Evolutionary conservation across 1,140 invertebrate genomes (phyloP), one percentile per base, ranked within the genome.

Genomic region (Orchesella cincta): DNA sequence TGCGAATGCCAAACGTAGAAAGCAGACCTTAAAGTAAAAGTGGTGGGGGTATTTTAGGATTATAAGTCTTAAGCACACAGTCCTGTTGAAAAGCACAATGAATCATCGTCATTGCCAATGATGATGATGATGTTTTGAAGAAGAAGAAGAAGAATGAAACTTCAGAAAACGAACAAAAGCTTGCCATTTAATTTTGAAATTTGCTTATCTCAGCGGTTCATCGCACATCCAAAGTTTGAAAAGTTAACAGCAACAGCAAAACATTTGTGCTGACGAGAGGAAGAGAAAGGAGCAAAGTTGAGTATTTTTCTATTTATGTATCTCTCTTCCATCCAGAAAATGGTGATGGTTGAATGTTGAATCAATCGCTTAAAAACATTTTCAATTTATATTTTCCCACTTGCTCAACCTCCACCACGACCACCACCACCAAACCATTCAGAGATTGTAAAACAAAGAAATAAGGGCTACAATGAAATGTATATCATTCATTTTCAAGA

Each of bases 291-390:
- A 57, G 23, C 8, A 57, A 57, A 57, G 52, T 57, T 57, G 23
- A 57, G 3, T 3, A 14, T 57, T 8, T 57, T 57, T 23, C 23
- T 57, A 14, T 3, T 23, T 5, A 57, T 46, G 8, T 46, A 12
- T 46, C 8, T 46, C 39, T 12, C 20, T 20, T 12, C 39, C 39
- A 46, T 46, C 39, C n/a, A n/a, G n/a, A 57, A 18, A 12, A 57
- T n/a, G 12, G 3, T 57, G 12, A 57, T 57, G 39, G 39, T 57
- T 57, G 2, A 31, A 14, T 33, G 12, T 33, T 67, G 62, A 67
- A 67, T 67, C 62, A 67, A 67, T 67, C 62, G 62, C 31, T 67
- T 67, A 31, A 67, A 67, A 67, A 67, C 31, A 33, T 67, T 67
- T 67, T 33, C 62, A 67, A 67, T 67, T 67, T 33, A 67, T 67